These are phyloP conservation scores for human DNA, from an alignment of 2,113 vertebrate genomes.

Conservation along the genomic window DNA sequence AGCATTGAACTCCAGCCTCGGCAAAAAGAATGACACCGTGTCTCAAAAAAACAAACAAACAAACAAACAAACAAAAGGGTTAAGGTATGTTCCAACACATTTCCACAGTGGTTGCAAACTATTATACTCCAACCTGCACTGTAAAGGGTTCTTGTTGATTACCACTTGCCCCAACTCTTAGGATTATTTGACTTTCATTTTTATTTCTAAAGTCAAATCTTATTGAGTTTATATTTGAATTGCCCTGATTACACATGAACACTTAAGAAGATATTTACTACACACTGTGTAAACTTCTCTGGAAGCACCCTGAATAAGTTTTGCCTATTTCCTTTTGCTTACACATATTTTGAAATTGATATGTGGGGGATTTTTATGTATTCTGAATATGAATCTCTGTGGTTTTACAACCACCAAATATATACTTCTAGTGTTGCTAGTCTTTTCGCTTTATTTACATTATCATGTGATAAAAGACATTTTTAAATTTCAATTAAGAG, in stretches of 20 bases:
- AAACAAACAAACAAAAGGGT: too few species aligned
- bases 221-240: background rate
- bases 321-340: background rate
- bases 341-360: background rate
- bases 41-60: too few species aligned
- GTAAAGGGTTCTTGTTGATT: background rate
- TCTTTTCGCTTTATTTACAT: background rate
- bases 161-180: background rate
- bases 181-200: background rate
- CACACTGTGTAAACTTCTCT: background rate
- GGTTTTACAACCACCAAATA: background rate
- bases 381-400: background rate
- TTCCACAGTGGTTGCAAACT: background rate
- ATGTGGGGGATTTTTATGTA: background rate
- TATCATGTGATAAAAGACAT: background rate
- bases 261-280: background rate
- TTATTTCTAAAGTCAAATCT: background rate
- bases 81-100: background rate
- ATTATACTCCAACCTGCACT: background rate
- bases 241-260: background rate
- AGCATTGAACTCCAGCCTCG: too few species aligned
- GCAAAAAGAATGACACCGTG: too few species aligned
- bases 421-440: background rate
- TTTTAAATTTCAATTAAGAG: background rate
- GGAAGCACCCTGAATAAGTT: background rate